Conservation (phyloP, 2,113 vertebrate species). For the Oncorhynchus tshawytscha region DNA sequence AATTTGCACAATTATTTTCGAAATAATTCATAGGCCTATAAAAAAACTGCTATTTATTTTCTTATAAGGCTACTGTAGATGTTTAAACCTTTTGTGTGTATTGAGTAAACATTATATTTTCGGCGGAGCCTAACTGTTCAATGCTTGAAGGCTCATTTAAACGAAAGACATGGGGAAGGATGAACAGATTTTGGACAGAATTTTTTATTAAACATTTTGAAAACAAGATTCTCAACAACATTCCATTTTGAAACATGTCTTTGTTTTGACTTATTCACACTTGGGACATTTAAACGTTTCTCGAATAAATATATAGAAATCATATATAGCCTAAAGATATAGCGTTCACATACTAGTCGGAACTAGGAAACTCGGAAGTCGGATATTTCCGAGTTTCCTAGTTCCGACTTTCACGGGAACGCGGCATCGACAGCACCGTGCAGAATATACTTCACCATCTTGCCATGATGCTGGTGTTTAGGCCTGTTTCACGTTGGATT, state of each 20-base stretch:
- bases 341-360: neutral
- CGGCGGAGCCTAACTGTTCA: neutral
- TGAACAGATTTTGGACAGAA: constrained; percentile 64
- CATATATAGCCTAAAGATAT: constrained; percentile 72
- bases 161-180: constrained; percentile 15
- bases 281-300: constrained; percentile 65
- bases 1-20: no score
- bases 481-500: neutral
- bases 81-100: neutral
- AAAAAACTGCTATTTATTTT: neutral
- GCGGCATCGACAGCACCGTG: constrained; percentile 63
- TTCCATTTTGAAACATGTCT: constrained; percentile 68
- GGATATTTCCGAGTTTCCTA: no score
- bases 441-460: constrained; percentile 43
- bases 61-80: neutral
- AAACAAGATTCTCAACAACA: constrained; percentile 77
- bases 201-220: constrained; percentile 84
- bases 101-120: neutral
- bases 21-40: no score
- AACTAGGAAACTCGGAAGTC: no score
- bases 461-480: neutral
- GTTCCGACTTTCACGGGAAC: no score
- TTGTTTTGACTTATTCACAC: constrained; percentile 71
- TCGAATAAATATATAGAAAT: constrained; percentile 79
- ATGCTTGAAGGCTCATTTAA: constrained; percentile 4